Conservation (phyloP, 1,140 invertebrate genomes). For the Tetraneura akinire region DNA sequence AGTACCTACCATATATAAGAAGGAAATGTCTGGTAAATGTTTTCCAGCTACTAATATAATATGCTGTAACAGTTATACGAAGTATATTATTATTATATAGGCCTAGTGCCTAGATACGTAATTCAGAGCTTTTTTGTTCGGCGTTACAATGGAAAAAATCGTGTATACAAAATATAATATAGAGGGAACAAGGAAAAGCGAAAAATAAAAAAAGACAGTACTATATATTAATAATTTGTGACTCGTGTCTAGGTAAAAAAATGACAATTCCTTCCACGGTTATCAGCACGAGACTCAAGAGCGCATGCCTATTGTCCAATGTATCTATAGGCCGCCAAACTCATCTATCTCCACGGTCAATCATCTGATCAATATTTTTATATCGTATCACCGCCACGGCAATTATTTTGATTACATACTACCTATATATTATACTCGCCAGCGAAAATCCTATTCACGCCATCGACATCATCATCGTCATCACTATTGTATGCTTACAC, state of each 20-base stretch:
- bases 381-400: constrained; percentile 12
- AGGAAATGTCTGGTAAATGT: neutral
- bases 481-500: constrained; percentile 26
- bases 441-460: constrained; percentile 35
- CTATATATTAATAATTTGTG: constrained; percentile 38
- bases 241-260: constrained; percentile 47
- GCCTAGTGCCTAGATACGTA: neutral
- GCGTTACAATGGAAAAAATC: constrained; percentile 20
- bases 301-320: constrained; percentile 27
- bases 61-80: neutral
- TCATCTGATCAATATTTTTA: constrained; percentile 50
- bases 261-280: constrained; percentile 47
- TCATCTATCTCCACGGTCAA: constrained; percentile 49
- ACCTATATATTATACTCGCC: too few species aligned
- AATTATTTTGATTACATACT: constrained; percentile 50
- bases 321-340: constrained; percentile 11
- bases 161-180: constrained; percentile 5
- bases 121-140: constrained; percentile 26
- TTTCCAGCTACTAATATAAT: neutral
- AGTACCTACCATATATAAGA: too few species aligned
- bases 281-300: constrained; percentile 47
- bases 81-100: constrained; percentile 1
- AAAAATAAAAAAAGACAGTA: constrained; percentile 16
- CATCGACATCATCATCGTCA: constrained; percentile 1
- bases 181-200: neutral